phyloP scores from a whole-genome alignment of 2,797 vertebrate species.

The Ambastaia sidthimunki region DNA sequence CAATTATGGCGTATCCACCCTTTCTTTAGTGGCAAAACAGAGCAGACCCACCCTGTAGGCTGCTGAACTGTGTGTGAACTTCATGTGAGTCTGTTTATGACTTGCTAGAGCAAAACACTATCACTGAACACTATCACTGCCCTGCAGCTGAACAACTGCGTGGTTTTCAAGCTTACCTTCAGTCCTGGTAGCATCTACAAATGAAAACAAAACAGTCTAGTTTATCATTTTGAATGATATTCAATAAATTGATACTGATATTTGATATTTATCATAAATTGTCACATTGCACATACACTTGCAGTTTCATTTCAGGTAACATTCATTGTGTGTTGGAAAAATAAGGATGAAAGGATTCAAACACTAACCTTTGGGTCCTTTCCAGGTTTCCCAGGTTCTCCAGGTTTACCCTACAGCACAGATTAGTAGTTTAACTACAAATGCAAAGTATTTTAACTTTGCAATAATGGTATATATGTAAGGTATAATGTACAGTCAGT shows the following conservation, averaged over 20 bases:
- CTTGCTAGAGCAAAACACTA: constrained; percentile 44
- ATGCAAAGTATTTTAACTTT: neutral
- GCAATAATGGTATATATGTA: too few species aligned
- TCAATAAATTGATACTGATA: too few species aligned
- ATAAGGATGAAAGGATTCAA: neutral
- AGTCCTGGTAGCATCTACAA: constrained; percentile 78
- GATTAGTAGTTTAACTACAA: neutral
- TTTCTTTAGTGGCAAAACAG: constrained; percentile 48
- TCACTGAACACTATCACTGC: constrained; percentile 48
- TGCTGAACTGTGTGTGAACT: constrained; percentile 52
- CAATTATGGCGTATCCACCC: constrained; percentile 41
- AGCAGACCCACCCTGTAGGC: constrained; percentile 37
- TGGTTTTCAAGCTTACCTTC: constrained; percentile 72
- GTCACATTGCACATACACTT: neutral
- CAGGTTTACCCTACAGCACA: constrained; percentile 79
- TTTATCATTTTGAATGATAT: constrained; percentile 3
- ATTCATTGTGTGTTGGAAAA: neutral
- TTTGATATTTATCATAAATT: too few species aligned
- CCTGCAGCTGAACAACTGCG: constrained; percentile 31
- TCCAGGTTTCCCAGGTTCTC: constrained; percentile 87
- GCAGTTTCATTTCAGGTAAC: neutral
- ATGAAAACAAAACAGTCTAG: constrained; percentile 45
- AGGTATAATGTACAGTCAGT: too few species aligned
- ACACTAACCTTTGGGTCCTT: constrained; percentile 85
- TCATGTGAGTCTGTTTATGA: constrained; percentile 46